Conservation (phyloP, 2,113 vertebrate species). For the Python bivittatus region DNA sequence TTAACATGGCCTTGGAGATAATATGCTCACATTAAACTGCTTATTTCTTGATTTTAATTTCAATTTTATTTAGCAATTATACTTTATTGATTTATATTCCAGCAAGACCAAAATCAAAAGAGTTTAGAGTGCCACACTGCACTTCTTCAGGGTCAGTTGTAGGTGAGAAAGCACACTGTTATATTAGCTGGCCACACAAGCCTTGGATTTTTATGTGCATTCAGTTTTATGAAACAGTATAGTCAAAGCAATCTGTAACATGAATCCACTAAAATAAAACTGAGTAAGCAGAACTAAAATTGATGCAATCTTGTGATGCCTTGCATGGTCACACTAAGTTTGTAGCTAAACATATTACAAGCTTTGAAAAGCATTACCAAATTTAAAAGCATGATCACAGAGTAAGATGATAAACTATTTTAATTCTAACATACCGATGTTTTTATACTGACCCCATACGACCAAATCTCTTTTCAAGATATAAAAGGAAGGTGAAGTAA, state of each 20-base stretch:
- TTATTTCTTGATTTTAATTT: conserved; percentile 22
- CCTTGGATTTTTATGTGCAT: conserved; percentile 23
- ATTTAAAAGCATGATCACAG: background rate
- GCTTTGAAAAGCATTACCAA: background rate
- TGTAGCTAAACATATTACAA: background rate
- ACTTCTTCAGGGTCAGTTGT: conserved; percentile 39
- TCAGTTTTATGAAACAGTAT: conserved; percentile 22
- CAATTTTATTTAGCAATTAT: conserved; percentile 37
- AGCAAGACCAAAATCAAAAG: conserved; percentile 44
- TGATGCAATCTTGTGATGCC: background rate
- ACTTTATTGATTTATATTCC: conserved; percentile 40
- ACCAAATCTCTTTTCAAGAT: background rate
- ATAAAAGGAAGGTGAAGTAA: background rate
- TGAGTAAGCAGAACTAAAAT: conserved; percentile 8
- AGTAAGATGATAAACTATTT: background rate
- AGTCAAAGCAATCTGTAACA: background rate
- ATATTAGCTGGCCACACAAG: background rate
- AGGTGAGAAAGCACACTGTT: background rate
- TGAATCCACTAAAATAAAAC: conserved; percentile 37
- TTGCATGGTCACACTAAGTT: background rate
- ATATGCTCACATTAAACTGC: conserved; percentile 38
- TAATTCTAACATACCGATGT: background rate
- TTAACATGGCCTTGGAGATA: conserved; percentile 47
- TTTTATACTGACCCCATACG: background rate
- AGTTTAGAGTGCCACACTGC: conserved; percentile 38